Conservation (phyloP, 2,888 invertebrate genomes). For the Junonia oenone region DNA sequence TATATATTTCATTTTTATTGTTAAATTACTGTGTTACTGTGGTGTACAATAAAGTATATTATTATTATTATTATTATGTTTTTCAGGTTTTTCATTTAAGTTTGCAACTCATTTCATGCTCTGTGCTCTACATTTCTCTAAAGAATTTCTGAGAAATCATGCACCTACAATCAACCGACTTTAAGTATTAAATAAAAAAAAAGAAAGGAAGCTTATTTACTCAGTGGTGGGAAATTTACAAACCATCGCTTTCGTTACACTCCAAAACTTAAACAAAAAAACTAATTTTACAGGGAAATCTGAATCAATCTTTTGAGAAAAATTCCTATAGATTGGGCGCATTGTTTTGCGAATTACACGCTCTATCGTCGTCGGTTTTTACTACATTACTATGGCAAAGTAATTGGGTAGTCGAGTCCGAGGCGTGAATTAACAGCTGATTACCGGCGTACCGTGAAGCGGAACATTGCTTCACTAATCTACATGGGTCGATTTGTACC, state of each 20-base stretch:
- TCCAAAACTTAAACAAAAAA: neutral
- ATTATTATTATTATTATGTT: too few species aligned
- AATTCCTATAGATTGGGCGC: neutral
- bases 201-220: too few species aligned
- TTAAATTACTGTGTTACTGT: too few species aligned
- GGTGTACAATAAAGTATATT: too few species aligned
- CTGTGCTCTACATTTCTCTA: neutral
- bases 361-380: neutral
- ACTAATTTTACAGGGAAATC: neutral
- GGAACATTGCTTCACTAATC: constrained; percentile 37
- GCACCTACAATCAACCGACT: too few species aligned
- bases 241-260: neutral
- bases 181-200: too few species aligned
- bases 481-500: constrained; percentile 15
- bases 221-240: neutral
- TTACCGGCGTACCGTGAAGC: constrained; percentile 47
- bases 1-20: too few species aligned
- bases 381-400: neutral
- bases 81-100: too few species aligned
- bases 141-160: neutral
- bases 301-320: neutral
- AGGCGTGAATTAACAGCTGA: constrained; percentile 40
- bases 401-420: constrained; percentile 17
- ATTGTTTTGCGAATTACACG: constrained; percentile 2
- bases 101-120: neutral